A percentile compares a stretch with the other conserved stretches of the same genome.
phyloP scores from a whole-genome alignment of 1,140 invertebrate species.

The Lepidurus packardi region DNA sequence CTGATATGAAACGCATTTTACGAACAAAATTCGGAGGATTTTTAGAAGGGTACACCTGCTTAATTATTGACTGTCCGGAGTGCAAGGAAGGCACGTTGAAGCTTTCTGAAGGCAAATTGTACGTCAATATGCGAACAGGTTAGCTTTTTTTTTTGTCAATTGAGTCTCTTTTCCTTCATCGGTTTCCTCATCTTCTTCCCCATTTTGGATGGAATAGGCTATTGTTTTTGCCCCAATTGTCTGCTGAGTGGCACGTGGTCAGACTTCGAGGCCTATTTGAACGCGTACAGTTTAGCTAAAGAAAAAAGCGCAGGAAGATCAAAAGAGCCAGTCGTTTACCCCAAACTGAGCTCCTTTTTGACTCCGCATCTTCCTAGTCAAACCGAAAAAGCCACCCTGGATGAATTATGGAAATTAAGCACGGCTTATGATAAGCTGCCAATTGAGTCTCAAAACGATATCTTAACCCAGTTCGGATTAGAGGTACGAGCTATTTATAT shows the following conservation, averaged over 20 bases:
- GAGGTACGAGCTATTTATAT: not conserved
- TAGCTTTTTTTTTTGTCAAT: constrained; percentile 27
- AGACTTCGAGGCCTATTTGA: not conserved
- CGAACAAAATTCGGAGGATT: constrained; percentile 27
- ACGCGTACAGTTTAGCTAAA: constrained; percentile 8
- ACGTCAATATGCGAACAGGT: constrained; percentile 32
- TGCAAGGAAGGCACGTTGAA: constrained; percentile 10
- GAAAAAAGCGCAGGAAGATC: not conserved
- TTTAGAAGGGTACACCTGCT: constrained; percentile 32
- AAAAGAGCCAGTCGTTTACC: not conserved
- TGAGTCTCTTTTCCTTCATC: constrained; percentile 1
- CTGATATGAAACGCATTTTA: constrained; percentile 29
- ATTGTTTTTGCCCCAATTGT: not conserved
- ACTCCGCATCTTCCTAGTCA: not conserved
- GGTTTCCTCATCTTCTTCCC: not conserved
- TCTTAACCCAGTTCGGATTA: not conserved
- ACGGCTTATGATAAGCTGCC: not conserved
- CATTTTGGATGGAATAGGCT: not conserved
- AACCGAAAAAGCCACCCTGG: not conserved
- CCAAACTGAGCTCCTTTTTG: not conserved
- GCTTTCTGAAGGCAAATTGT: constrained; percentile 25
- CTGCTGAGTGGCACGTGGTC: constrained; percentile 24
- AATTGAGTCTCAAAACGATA: not conserved
- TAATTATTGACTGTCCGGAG: constrained; percentile 28
- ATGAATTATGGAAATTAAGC: constrained; percentile 2